These are phyloP conservation scores for Synanthedon formicaeformis DNA, from an alignment of 2,888 invertebrate species.

Conservation along the genomic window DNA sequence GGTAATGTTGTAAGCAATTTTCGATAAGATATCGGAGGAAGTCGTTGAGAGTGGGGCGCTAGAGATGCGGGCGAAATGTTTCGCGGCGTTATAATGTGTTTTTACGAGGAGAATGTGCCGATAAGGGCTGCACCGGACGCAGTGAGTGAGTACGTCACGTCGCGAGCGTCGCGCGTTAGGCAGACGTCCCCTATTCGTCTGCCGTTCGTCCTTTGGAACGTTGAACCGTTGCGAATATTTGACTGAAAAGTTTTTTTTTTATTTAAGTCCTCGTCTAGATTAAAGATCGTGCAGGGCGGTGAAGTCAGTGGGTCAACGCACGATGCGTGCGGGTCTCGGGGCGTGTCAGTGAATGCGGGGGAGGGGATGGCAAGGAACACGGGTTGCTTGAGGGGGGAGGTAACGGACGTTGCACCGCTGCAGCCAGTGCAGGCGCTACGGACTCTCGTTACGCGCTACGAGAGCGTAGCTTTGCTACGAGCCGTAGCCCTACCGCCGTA, in stretches of 20 bases:
- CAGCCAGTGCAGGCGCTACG: constrained; percentile 50
- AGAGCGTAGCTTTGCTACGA: constrained; percentile 26
- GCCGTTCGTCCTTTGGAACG: background rate
- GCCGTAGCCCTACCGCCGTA: constrained; percentile 20
- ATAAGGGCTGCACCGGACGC: constrained; percentile 20
- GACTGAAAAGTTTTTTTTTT: constrained; percentile 3
- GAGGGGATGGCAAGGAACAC: constrained; percentile 9
- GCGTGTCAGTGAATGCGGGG: constrained; percentile 19
- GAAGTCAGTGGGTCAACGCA: constrained; percentile 68
- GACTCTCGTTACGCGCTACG: constrained; percentile 23
- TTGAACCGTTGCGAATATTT: constrained; percentile 6
- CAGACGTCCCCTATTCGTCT: background rate
- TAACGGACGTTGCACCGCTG: constrained; percentile 55
- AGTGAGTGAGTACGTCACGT: constrained; percentile 2
- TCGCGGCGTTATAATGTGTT: constrained; percentile 15
- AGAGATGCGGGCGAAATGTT: constrained; percentile 5
- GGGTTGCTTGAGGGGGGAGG: constrained; percentile 12
- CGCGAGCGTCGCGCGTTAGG: background rate
- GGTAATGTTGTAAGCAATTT: constrained; percentile 26
- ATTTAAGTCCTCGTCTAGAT: constrained; percentile 38
- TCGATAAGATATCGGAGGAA: constrained; percentile 12
- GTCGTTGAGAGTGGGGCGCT: constrained; percentile 13
- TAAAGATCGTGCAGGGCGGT: constrained; percentile 63
- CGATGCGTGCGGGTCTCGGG: constrained; percentile 52
- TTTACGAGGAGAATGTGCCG: constrained; percentile 17